Conservation (phyloP, 2,888 invertebrate species). For the Tetragonisca angustula region DNA sequence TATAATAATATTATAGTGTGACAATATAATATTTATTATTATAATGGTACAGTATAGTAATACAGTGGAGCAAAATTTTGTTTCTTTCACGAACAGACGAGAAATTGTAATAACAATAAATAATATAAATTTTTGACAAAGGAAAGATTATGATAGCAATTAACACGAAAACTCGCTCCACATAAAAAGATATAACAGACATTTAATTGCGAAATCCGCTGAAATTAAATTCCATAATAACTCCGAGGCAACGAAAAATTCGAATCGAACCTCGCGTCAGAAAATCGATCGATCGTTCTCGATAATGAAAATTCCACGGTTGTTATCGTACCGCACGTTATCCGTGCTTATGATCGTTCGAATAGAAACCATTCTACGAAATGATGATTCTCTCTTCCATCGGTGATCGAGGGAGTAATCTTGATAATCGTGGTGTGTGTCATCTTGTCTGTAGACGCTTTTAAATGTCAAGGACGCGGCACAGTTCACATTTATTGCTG, state of each 20-base stretch:
- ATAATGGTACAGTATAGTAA: too few species aligned
- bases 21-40: too few species aligned
- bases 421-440: not conserved
- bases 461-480: slow-evolving; percentile 14
- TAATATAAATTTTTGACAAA: too few species aligned
- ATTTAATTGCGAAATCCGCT: not conserved
- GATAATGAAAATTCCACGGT: not conserved
- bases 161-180: too few species aligned
- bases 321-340: not conserved
- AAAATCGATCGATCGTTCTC: not conserved
- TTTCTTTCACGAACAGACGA: too few species aligned
- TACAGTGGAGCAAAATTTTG: too few species aligned
- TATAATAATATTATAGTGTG: too few species aligned
- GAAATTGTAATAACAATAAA: too few species aligned
- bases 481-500: slow-evolving; percentile 8
- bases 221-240: not conserved
- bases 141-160: too few species aligned
- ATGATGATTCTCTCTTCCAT: not conserved
- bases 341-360: not conserved
- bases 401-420: not conserved
- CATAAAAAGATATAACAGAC: too few species aligned
- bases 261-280: not conserved
- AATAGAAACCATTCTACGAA: not conserved
- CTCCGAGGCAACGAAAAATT: not conserved
- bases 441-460: not conserved